phyloP scores from a whole-genome alignment of 2,797 vertebrate genomes.

The Nyctibius grandis region DNA sequence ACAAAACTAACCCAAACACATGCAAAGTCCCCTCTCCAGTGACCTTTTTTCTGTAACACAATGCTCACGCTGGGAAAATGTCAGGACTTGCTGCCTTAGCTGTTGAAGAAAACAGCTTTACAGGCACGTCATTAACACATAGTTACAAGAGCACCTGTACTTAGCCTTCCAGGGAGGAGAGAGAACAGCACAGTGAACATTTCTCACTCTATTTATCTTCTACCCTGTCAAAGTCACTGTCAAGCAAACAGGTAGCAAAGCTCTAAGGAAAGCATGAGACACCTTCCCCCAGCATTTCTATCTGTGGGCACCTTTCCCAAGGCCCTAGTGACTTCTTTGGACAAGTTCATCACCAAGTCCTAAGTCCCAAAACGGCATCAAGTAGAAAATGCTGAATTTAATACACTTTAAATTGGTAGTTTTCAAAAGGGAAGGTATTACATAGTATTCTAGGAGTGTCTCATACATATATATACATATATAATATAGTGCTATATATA shows the following conservation, averaged over 20 bases:
- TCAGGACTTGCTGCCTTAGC: neutral
- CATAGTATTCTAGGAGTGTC: neutral
- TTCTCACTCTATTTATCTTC: neutral
- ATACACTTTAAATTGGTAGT: accelerated
- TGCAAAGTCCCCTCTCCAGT: neutral
- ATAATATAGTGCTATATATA: too few relatives aligned
- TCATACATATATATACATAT: too few relatives aligned
- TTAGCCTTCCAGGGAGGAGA: neutral
- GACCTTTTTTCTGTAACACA: neutral
- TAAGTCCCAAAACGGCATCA: neutral
- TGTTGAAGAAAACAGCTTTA: neutral
- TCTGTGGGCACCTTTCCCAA: neutral
- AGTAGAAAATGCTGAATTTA: neutral
- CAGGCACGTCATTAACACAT: neutral
- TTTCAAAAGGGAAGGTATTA: neutral
- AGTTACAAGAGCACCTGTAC: neutral
- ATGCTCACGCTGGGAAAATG: neutral
- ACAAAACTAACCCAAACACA: neutral
- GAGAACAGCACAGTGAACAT: neutral
- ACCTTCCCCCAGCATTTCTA: accelerated
- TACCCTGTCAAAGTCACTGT: neutral
- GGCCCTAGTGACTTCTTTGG: neutral
- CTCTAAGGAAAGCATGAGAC: neutral
- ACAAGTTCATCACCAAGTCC: neutral
- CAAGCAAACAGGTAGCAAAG: neutral